Conservation (phyloP, 2,113 vertebrate genomes). For the Psophia crepitans region DNA sequence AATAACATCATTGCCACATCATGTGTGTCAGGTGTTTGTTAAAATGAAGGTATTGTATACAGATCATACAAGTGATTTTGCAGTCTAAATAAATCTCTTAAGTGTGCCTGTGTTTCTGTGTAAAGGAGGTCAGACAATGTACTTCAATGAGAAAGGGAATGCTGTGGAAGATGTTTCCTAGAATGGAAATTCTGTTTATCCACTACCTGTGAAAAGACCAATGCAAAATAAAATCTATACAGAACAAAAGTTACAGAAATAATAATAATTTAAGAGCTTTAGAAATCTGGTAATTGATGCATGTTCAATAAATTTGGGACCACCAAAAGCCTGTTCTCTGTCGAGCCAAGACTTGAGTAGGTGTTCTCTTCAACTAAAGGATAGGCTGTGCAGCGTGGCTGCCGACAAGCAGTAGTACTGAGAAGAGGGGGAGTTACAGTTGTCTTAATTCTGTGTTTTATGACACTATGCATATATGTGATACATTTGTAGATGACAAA, state of each 20-base stretch:
- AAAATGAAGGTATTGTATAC: not conserved
- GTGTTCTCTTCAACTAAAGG: not conserved
- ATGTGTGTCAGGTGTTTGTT: not conserved
- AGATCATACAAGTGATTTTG: not conserved
- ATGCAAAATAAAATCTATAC: not conserved
- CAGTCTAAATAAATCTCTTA: not conserved
- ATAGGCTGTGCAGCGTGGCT: not conserved
- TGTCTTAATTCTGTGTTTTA: not conserved
- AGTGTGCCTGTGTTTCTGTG: not conserved
- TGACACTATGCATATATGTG: not conserved
- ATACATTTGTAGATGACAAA: not conserved
- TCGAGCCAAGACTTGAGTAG: not conserved
- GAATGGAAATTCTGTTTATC: not conserved
- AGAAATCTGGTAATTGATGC: not conserved
- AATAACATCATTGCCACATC: not conserved
- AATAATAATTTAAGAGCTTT: not conserved
- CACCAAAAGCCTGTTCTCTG: not conserved
- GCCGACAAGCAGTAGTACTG: not conserved
- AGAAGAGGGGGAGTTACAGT: not conserved
- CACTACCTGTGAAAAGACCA: not conserved
- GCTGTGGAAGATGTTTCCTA: not conserved
- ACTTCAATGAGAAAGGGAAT: not conserved
- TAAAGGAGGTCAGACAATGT: not conserved
- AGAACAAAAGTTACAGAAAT: not conserved
- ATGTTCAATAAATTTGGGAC: not conserved